Base-by-base conservation (phyloP, 2,888 invertebrate genomes). In the Leptopilina myrica region DNA sequence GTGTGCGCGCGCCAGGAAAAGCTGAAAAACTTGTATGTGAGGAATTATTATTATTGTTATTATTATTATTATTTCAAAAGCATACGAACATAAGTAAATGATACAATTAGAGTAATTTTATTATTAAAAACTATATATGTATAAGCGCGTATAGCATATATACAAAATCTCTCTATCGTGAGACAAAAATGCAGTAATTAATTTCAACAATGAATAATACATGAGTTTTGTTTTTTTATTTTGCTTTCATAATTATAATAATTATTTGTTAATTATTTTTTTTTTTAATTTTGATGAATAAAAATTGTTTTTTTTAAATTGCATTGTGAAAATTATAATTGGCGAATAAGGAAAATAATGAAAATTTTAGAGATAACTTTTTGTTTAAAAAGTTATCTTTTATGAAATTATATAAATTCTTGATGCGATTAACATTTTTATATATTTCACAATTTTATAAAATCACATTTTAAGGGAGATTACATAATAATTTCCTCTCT, bases 41-140 rank as follows among this genome's bases (percentile, higher is more conserved):
- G 7, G 59, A 59, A n/a, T 59, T 59, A 59, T 59, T 59, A 59
- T 15, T 15, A 59, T n/a, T 20, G 20, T 20, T 15, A 59, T 9
- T 9, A 9, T 7, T 9, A 9, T 7, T 46, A 46, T 46, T 33
- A 33, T 33, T 33, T 33, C 33, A 33, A 33, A 46, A 1, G 9
- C 9, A 46, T 46, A 46, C 46, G 46, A 15, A 56, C 14, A 59
- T 53, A 26, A 56, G 26, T 33, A 26, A 20, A 26, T 14, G 14
- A 67, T 11, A 67, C 15, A 67, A 46, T 67, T 15, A 15, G 20
- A 49, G 49, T 67, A 67, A 69, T 53, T 69, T 69, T 69, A n/a
- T 15, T 59, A n/a, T 59, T 59, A 15, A 8, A 59, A 5, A 15
- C 3, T 20, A 33, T 33, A 33, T 33, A 33, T 33, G 5, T 59